Evolutionary conservation across 1,140 invertebrate genomes (phyloP).

Genomic region (Antheraea pernyi): DNA sequence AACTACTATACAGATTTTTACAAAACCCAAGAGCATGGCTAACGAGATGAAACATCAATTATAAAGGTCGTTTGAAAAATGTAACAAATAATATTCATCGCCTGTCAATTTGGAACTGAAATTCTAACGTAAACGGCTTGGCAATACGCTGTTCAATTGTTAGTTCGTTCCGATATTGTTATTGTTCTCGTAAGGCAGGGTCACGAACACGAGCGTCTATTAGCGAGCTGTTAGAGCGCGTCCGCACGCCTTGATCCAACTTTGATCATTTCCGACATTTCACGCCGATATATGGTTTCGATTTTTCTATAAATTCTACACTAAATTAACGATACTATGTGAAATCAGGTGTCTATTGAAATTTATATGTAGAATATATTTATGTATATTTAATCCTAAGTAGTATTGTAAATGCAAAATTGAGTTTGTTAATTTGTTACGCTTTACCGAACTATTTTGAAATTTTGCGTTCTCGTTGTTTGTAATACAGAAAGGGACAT

Average conservation of each 20-base stretch:
- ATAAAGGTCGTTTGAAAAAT: background rate
- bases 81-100: background rate
- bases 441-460: too few species aligned
- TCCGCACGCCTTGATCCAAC: constrained; percentile 50
- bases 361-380: background rate
- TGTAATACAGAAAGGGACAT: too few species aligned
- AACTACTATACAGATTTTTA: too few species aligned
- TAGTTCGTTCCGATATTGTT: constrained; percentile 39
- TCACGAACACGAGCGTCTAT: constrained; percentile 50
- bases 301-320: background rate
- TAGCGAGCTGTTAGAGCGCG: constrained; percentile 65
- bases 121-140: background rate
- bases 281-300: constrained; percentile 18
- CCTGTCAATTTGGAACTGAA: background rate
- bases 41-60: too few species aligned
- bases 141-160: background rate
- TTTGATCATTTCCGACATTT: constrained; percentile 56
- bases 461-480: too few species aligned
- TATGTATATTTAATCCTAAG: too few species aligned
- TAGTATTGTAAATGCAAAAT: too few species aligned
- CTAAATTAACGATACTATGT: background rate
- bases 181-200: constrained; percentile 37
- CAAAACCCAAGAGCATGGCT: too few species aligned
- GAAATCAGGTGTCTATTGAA: background rate
- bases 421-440: too few species aligned